Evolutionary conservation across 2,797 vertebrate species (phyloP).

Genomic region (Gambelia wislizenii): DNA sequence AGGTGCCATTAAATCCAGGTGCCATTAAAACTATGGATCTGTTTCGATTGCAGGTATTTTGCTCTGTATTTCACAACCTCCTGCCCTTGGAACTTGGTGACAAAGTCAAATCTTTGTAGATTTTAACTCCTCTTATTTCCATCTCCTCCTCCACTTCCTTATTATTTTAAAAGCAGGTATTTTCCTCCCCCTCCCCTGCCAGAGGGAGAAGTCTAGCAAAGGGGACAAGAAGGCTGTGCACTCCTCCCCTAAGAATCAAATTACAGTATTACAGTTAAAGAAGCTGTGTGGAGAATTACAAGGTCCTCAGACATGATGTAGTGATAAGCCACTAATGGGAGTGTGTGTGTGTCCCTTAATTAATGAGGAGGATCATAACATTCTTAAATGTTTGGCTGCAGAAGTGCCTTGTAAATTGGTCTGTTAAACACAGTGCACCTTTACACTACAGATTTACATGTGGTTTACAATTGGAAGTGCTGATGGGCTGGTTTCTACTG

Average conservation of each 20-base stretch:
- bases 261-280: slow-evolving; percentile 40
- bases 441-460: background rate
- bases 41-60: background rate
- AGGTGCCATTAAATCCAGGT: no score
- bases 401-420: slow-evolving; percentile 59
- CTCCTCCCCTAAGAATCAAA: slow-evolving; percentile 36
- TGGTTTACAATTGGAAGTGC: background rate
- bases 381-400: slow-evolving; percentile 59
- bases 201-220: slow-evolving; percentile 40
- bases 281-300: slow-evolving; percentile 54
- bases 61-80: slow-evolving; percentile 1
- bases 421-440: slow-evolving; percentile 53
- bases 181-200: background rate
- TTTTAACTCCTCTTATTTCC: background rate
- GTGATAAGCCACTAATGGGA: slow-evolving; percentile 42
- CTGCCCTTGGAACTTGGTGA: fast-evolving
- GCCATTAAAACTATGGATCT: background rate
- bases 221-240: background rate
- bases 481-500: background rate
- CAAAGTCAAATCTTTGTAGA: background rate
- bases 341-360: slow-evolving; percentile 61
- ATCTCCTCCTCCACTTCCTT: background rate
- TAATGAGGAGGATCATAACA: slow-evolving; percentile 63
- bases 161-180: background rate
- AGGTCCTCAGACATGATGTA: slow-evolving; percentile 48